Evolutionary conservation across 2,888 invertebrate genomes (phyloP), one percentile per base, ranked within the genome.

Genomic region (Hesperia comma): DNA sequence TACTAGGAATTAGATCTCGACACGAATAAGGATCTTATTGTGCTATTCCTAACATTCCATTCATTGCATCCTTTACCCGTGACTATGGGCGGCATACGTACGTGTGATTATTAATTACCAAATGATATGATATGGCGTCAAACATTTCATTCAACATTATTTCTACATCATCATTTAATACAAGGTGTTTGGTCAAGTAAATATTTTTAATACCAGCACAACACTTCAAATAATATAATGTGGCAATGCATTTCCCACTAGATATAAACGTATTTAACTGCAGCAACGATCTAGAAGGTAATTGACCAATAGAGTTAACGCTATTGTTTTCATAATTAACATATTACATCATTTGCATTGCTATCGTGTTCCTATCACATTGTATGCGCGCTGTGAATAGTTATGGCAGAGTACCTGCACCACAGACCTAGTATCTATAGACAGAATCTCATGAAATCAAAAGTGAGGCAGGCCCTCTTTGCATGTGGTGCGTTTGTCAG

Each of bases 21-120:
- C 68, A 66, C 53, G 60, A 67, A 70, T 63, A 70, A 69, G 63
- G 67, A 58, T 70, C 61, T 70, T 49, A 70, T 71, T 69, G 61
- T 69, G 55, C 40, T 58, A 55, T 12, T 41, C 14, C 37, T 19
- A 61, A 57, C 56, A 67, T 54, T 63, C 49, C 49, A 51, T 57
- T 21, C 33, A 57, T 32, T 17, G 19, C 37, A 15, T 40, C 26
- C 7, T 19, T n/a, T 40, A 53, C 8, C 10, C 37, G 12, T 37
- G 37, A 37, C 37, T 37, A 33, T 8, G 33, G 6, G 33, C 7
- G 33, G 5, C 6, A n/a, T n/a, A n/a, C n/a, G n/a, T n/a, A n/a
- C n/a, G n/a, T n/a, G n/a, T n/a, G n/a, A n/a, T n/a, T n/a, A n/a
- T n/a, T n/a, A n/a, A 26, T 63, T 57, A 63, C 49, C 7, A 57